Conservation (phyloP, 1,140 invertebrate species). For the Pogonomyrmex californicus region DNA sequence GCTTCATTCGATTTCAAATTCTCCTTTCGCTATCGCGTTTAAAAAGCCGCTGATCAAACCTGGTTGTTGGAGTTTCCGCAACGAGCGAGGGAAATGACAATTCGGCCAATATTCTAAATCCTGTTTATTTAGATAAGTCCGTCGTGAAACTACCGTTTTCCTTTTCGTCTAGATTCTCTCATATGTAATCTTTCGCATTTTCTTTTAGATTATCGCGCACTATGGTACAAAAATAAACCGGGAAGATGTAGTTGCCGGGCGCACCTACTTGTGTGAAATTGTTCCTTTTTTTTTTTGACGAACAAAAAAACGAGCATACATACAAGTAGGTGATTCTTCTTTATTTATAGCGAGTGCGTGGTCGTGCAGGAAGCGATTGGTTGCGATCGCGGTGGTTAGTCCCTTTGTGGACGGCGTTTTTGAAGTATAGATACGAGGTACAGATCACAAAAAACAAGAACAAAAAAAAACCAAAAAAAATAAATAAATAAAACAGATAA, state of each 20-base stretch:
- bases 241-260: conserved; percentile 84
- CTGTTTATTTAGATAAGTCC: conserved; percentile 1
- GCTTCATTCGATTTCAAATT: not conserved
- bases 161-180: not conserved
- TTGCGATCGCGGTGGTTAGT: conserved; percentile 33
- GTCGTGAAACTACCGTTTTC: not conserved
- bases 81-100: conserved; percentile 24
- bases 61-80: conserved; percentile 45
- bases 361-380: conserved; percentile 21
- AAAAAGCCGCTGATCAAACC: not conserved
- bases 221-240: conserved; percentile 70
- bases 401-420: conserved; percentile 39
- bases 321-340: conserved; percentile 83
- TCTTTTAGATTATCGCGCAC: conserved; percentile 19
- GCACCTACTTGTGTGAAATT: conserved; percentile 84
- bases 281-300: conserved; percentile 73
- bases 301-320: conserved; percentile 74
- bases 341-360: conserved; percentile 4
- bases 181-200: conserved; percentile 51
- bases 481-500: not conserved
- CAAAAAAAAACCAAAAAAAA: not conserved
- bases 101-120: conserved; percentile 34
- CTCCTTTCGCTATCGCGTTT: not conserved
- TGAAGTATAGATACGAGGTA: too few relatives aligned
- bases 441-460: not conserved